Base-by-base conservation (phyloP, 2,113 vertebrate genomes). In the Coregonus clupeaformis region DNA sequence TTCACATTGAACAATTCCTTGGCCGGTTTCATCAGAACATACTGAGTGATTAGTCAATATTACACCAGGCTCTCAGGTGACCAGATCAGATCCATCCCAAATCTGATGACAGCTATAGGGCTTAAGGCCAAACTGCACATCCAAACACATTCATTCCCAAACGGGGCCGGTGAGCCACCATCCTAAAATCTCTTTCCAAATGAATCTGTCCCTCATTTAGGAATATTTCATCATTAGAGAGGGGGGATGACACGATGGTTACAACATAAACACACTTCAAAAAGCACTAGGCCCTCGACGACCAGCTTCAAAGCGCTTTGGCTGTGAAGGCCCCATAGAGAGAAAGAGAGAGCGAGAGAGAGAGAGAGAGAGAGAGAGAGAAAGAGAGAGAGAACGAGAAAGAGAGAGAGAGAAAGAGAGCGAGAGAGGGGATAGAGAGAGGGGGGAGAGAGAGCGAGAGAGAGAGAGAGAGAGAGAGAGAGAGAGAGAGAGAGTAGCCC, bases 141-240 rank as follows among this genome's bases (percentile, higher is more conserved):
- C 81, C 75, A 81, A 72, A 77, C 74, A 68, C 73, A 81, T 81
- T 82, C 75, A 55, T 42, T 42, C 36, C 36, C 13, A 55, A 20
- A 16, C 72, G 13, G 3, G 20, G 6, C 52, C 0, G 4, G 52
- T 42, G 52, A 55, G 67, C 72, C 30, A 18, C 79, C 82, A 65
- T 73, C 72, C 62, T 64, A 71, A 1, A 55, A 7, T 1, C 6
- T 36, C 32, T 36, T 36, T 36, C 32, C 32, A 55, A 55, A 78
- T 69, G 62, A 74, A 81, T 77, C 30, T 60, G 71, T 82, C 74
- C 74, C 55, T 80, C 86, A 67, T 72, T 79, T 55, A 4, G 52
- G 73, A 78, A 86, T 76, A 77, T 84, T 86, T 84, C 70, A 86
- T 78, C 30, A 32, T 25, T 36, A 1, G 30, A 22, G 63, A 68